Percentiles rank a stretch among this genome's conserved stretches.
These are phyloP conservation scores for Watsonalla binaria DNA, from an alignment of 2,888 invertebrate genomes.

Conservation along the genomic window DNA sequence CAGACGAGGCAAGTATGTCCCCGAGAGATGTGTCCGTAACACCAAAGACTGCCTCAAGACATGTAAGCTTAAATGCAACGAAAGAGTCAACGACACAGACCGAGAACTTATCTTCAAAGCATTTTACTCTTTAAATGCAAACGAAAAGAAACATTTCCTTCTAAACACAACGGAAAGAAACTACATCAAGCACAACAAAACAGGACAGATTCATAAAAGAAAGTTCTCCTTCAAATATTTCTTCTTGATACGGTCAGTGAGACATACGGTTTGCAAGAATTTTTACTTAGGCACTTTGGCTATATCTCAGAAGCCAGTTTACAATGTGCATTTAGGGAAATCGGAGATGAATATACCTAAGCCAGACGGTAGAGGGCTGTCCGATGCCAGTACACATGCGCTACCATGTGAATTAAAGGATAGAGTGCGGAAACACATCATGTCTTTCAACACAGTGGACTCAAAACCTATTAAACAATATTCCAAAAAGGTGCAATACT, in stretches of 20 bases:
- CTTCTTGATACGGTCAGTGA: constrained; percentile 52
- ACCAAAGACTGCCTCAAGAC: constrained; percentile 63
- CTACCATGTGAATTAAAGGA: constrained; percentile 57
- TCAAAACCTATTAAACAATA: constrained; percentile 52
- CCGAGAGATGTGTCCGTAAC: constrained; percentile 51
- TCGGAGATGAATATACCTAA: constrained; percentile 67
- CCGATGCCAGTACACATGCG: constrained; percentile 53
- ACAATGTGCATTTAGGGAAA: constrained; percentile 67
- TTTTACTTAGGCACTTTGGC: constrained; percentile 68
- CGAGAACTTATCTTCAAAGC: constrained; percentile 65
- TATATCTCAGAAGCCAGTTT: constrained; percentile 69
- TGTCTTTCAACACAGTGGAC: constrained; percentile 52
- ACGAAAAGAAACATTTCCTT: constrained; percentile 68
- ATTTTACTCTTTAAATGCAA: constrained; percentile 60
- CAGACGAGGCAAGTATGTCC: constrained; percentile 61
- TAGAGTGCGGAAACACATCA: constrained; percentile 56
- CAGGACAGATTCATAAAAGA: constrained; percentile 38
- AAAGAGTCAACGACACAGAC: constrained; percentile 54
- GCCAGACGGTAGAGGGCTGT: constrained; percentile 62
- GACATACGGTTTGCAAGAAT: constrained; percentile 63
- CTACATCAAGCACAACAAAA: constrained; percentile 42
- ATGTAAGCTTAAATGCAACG: constrained; percentile 66
- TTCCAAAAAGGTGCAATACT: constrained; percentile 59
- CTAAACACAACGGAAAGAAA: constrained; percentile 63
- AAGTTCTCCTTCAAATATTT: constrained; percentile 66